Evolutionary conservation across 1,140 invertebrate species (phyloP), one percentile per base, ranked within the genome.

Genomic region (Dolichoris vasculosae): DNA sequence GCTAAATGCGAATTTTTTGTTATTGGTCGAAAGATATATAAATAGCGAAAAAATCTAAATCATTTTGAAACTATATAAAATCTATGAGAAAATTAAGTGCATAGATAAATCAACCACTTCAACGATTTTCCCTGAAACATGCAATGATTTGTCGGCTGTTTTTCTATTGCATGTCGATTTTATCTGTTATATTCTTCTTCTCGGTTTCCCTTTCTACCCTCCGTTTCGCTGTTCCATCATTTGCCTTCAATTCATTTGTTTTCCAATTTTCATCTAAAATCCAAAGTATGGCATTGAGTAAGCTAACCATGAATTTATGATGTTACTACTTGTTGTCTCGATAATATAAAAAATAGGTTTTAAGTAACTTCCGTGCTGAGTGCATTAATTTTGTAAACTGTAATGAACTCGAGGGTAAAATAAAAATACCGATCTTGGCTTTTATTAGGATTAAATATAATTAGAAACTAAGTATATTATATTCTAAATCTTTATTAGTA

Each of bases 61-160:
- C 67, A 71, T 71, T 11, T n/a, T 4, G 23, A 30, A 30, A 63
- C 11, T 3, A 63, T 63, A n/a, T n/a, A 11, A 26, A 30, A 30
- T 6, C 26, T 23, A 6, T 30, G 26, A n/a, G 59, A 23, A 26
- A 38, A 71, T 40, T 35, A 23, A 71, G 67, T 71, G 67, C 17
- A 48, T 2, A 11, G 40, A 46, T 76, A 76, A 76, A 76, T 76
- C 75, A 76, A 76, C 20, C 9, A 76, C 30, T 76, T 76, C n/a
- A n/a, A 13, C 40, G 46, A 76, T 76, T 48, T 40, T 17, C 26
- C 38, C 11, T 43, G 35, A 46, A 48, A 35, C 26, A 9, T 26
- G 48, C n/a, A 13, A 76, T 76, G 40, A 48, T 76, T 76, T 76
- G 43, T 51, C 75, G 75, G 48, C 26, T 20, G 15, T 76, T 46